phyloP scores from a whole-genome alignment of 92 coral and sea anemone genomes.

The Epizoanthus scotinus region DNA sequence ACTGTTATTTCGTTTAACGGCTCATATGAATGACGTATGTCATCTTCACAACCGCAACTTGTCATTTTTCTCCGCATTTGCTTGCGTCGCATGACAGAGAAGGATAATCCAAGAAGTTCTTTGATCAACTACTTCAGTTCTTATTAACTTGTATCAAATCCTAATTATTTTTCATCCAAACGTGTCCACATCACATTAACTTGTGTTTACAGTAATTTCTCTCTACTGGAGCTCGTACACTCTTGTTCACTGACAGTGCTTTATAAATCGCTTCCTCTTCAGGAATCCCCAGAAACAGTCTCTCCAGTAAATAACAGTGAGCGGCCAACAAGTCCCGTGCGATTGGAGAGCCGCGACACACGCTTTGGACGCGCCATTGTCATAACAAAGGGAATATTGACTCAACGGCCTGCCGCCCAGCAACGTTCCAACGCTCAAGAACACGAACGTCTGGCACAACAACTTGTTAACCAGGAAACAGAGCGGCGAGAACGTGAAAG shows the following conservation, averaged over 20 bases:
- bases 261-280: neutral
- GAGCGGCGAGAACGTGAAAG: conserved; percentile 54
- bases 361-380: conserved; percentile 78
- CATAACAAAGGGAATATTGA: conserved; percentile 48
- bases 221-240: too few species aligned
- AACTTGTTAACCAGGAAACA: conserved; percentile 48
- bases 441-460: conserved; percentile 53
- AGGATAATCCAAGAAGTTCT: too few species aligned
- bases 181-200: too few species aligned
- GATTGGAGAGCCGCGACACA: conserved; percentile 72
- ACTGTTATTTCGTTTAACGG: too few species aligned
- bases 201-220: too few species aligned
- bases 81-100: too few species aligned
- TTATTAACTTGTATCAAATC: too few species aligned
- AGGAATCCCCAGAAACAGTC: conserved; percentile 52
- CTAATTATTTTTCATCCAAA: too few species aligned
- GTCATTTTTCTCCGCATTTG: too few species aligned
- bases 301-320: conserved; percentile 1
- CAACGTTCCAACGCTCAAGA: conserved; percentile 44
- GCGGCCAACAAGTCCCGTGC: conserved; percentile 76
- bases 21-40: too few species aligned
- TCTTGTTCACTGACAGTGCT: neutral
- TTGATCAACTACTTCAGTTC: too few species aligned
- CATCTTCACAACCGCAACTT: too few species aligned
- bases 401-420: conserved; percentile 34